These are phyloP conservation scores for Peromyscus polionotus DNA, from an alignment of 2,113 vertebrate species.

Conservation along the genomic window DNA sequence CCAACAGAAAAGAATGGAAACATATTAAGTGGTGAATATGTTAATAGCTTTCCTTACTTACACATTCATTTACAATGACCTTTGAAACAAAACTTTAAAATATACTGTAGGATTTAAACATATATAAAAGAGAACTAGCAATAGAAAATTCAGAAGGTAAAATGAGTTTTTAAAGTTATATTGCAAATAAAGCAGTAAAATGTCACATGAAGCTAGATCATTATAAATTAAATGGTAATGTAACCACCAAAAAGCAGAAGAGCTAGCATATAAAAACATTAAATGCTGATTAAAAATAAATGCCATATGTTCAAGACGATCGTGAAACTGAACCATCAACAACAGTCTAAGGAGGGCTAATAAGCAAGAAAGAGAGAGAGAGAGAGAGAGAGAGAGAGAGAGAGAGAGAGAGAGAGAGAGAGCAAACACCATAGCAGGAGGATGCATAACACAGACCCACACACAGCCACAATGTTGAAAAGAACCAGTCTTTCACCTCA, in stretches of 20 bases:
- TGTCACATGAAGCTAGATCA: not conserved
- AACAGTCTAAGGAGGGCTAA: not conserved
- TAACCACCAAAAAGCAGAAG: not conserved
- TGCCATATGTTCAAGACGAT: not conserved
- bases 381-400: not conserved
- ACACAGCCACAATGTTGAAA: not conserved
- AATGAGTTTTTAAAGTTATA: not conserved
- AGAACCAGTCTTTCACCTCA: not conserved
- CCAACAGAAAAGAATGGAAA: not conserved
- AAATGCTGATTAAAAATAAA: not conserved
- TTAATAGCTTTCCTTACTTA: not conserved
- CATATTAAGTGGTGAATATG: not conserved
- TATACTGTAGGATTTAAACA: not conserved
- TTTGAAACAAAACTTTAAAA: not conserved
- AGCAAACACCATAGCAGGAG: not conserved
- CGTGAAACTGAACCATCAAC: not conserved
- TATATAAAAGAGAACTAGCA: not conserved
- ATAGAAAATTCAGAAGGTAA: not conserved
- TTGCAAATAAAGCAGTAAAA: not conserved
- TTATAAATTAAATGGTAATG: not conserved
- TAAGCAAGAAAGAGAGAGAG: not conserved
- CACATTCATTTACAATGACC: not conserved
- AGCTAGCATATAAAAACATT: not conserved
- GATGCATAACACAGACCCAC: not conserved
- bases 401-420: not conserved